Evolutionary conservation across 92 coral and sea anemone genomes (phyloP), one percentile per base, ranked within the genome.

Genomic region (Virgularia gustaviana): DNA sequence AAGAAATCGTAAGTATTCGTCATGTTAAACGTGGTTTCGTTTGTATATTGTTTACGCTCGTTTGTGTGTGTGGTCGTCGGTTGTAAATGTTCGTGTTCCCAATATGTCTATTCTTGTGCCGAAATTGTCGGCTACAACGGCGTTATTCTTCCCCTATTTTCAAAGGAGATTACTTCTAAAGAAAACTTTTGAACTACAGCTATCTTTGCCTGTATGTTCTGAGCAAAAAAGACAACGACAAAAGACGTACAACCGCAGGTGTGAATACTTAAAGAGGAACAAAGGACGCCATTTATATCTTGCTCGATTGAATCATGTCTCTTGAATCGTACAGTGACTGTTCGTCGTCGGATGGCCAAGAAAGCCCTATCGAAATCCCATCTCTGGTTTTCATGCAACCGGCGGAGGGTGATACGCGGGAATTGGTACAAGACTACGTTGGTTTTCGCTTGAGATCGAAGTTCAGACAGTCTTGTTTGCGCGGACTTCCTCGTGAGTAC

Each of bases 381-480:
- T 8, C 58, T 43, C n/a, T 29, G 3, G 12, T 59, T 25, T 67
- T 67, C 38, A 2, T 27, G 20, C 15, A n/a, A 22, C 39, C 58
- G 28, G 31, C 49, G 36, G 12, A 23, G 38, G 49, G 49, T 31
- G 74, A 67, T 42, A 67, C 59, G 36, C 36, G 28, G 9, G 44
- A 29, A 1, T 44, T 67, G 34, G 44, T 67, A 57, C 58, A 45
- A 28, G 98, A 92, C 94, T 92, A 92, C 64, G 57, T 92, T 54
- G 85, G 94, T 62, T 89, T 63, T 71, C 90, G 98, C 42, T 73
- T 92, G 82, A 89, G 98, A 72, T 72, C 79, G 66, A 89, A 92
- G 81, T 89, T 92, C 79, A 89, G 85, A 71, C 98, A 92, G 76
- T 87, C 85, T 79, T 84, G 73, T 82, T 87, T 92, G 77, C 82